Base-by-base conservation (phyloP, 2,113 vertebrate genomes). In the Amphiprion percula region DNA sequence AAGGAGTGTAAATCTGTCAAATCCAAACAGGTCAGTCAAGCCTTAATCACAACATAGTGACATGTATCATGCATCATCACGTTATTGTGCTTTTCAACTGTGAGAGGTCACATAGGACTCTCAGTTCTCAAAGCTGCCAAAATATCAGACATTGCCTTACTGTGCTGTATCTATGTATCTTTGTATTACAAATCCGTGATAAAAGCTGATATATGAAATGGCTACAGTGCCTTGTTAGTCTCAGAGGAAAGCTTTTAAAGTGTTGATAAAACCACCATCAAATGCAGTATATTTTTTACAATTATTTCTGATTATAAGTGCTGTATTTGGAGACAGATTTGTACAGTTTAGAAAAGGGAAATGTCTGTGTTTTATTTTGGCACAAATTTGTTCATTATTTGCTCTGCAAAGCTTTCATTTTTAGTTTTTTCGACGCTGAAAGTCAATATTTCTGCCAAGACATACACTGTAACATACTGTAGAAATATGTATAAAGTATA, bases 141-240 rank as follows among this genome's bases (percentile, higher is more conserved):
- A 91, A 65, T 68, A 79, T 87, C 71, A 54, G 79, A 41, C 58
- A 67, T 58, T 87, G 87, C 88, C 88, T 92, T 88, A 84, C 55
- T 72, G 62, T 80, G 39, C 54, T 82, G 68, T 79, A 37, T 79
- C 52, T 47, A 23, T 55, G 64, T 79, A 62, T 74, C 62, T 73
- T 53, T 80, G 60, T 86, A 76, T 80, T 52, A 66, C 65, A 80
- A 67, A 87, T 79, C 53, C 77, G 79, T 90, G 86, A 87, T 77
- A 87, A 90, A 85, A 89, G 81, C 58, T 77, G 68, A 74, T 63
- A 65, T 55, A 63, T 73, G 39, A 79, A 88, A 89, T 65, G 73
- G 81, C 80, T 73, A 58, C 80, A 86, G 93, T 94, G 93, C 93
- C 93, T 95, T 94, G 77, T 79, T 58, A 47, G 70, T 91, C 88